phyloP scores from a whole-genome alignment of 2,888 invertebrate genomes.

The Mesorhabditis spiculigera region DNA sequence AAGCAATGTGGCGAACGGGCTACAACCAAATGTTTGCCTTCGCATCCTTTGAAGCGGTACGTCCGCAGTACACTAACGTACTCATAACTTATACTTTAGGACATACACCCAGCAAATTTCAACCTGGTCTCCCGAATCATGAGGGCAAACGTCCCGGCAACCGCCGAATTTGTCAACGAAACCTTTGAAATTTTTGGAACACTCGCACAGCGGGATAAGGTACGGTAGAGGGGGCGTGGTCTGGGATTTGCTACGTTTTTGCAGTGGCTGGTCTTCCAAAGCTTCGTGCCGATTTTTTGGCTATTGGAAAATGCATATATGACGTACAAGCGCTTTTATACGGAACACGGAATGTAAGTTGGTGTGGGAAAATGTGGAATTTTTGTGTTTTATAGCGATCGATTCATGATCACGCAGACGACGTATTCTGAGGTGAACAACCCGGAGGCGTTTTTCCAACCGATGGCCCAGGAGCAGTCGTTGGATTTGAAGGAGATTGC shows the following conservation, averaged over 20 bases:
- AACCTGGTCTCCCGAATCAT: conserved; percentile 7
- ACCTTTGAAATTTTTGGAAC: conserved; percentile 20
- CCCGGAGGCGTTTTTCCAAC: background rate
- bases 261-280: conserved; percentile 25
- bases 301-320: conserved; percentile 20
- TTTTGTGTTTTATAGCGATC: background rate
- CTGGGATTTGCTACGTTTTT: conserved; percentile 8
- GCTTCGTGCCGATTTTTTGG: conserved; percentile 22
- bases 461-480: background rate
- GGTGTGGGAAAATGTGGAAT: background rate
- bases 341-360: background rate
- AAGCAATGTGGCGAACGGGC: conserved; percentile 14
- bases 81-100: background rate
- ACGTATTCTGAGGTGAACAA: background rate
- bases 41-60: background rate
- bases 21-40: conserved; percentile 5
- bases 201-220: conserved; percentile 22
- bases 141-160: conserved; percentile 16
- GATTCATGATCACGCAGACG: background rate
- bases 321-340: conserved; percentile 14
- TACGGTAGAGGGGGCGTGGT: background rate
- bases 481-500: background rate
- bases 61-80: background rate
- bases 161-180: conserved; percentile 17
- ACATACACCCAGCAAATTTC: background rate